phyloP scores from a whole-genome alignment of 2,797 vertebrate genomes.

The Sebastes iracundus region DNA sequence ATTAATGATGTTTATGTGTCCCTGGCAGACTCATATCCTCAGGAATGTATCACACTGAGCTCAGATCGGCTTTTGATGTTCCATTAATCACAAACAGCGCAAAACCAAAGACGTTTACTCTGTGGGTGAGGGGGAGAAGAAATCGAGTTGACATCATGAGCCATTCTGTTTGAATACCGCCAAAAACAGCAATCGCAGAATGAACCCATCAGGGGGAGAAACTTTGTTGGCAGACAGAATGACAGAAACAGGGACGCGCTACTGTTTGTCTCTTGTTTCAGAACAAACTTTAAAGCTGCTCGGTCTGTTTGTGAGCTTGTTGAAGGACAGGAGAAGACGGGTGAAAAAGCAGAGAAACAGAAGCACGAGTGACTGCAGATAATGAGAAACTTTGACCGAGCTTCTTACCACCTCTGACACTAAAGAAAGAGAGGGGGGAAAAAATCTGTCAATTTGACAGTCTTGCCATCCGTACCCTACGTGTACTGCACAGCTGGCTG shows the following conservation, averaged over 20 bases:
- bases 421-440: not conserved
- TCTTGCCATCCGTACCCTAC: conserved; percentile 19
- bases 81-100: conserved; percentile 77
- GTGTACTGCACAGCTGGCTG: conserved; percentile 48
- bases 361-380: conserved; percentile 33
- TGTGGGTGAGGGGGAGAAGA: conserved; percentile 51
- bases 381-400: conserved; percentile 46
- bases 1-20: conserved; percentile 79
- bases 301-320: not conserved
- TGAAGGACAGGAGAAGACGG: not conserved
- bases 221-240: conserved; percentile 19
- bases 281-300: conserved; percentile 24
- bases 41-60: conserved; percentile 73
- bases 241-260: conserved; percentile 15
- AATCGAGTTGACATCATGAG: conserved; percentile 60
- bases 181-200: conserved; percentile 48
- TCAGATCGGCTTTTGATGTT: conserved; percentile 73
- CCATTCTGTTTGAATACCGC: conserved; percentile 65
- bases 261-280: not conserved
- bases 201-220: conserved; percentile 33
- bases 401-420: conserved; percentile 29
- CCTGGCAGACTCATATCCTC: conserved; percentile 68
- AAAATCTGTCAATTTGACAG: conserved; percentile 20
- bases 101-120: conserved; percentile 73
- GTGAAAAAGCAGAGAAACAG: not conserved